phyloP scores from a whole-genome alignment of 2,113 vertebrate species.

The Strix uralensis region DNA sequence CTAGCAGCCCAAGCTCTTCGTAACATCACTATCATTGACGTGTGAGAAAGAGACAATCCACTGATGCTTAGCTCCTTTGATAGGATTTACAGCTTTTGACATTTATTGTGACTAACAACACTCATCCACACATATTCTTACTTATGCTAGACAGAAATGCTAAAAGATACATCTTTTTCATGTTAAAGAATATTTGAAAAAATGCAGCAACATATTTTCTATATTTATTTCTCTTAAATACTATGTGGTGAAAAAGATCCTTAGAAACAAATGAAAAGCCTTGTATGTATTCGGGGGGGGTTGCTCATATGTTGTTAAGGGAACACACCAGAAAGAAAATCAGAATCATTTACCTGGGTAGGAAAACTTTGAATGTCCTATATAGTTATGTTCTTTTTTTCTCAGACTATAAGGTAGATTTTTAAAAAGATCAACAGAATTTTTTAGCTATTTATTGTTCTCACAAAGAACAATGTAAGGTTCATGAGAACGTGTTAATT shows the following conservation, averaged over 20 bases:
- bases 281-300: accelerated
- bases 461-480: neutral
- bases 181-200: neutral
- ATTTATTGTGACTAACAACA: neutral
- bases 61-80: neutral
- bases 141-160: neutral
- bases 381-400: neutral
- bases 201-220: neutral
- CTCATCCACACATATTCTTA: neutral
- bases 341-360: neutral
- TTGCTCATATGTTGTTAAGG: neutral
- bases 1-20: neutral
- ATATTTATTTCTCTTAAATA: neutral
- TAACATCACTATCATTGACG: neutral
- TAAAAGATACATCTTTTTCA: neutral
- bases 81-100: neutral
- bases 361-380: neutral
- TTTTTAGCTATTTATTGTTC: neutral
- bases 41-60: neutral
- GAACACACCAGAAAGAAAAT: neutral
- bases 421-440: neutral
- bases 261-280: neutral
- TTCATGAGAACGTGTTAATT: neutral
- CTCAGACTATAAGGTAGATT: neutral
- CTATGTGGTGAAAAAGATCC: neutral